Percentiles rank a stretch among this genome's conserved stretches.
Conservation (phyloP, 2,797 vertebrate genomes). For the Paguma larvata region DNA sequence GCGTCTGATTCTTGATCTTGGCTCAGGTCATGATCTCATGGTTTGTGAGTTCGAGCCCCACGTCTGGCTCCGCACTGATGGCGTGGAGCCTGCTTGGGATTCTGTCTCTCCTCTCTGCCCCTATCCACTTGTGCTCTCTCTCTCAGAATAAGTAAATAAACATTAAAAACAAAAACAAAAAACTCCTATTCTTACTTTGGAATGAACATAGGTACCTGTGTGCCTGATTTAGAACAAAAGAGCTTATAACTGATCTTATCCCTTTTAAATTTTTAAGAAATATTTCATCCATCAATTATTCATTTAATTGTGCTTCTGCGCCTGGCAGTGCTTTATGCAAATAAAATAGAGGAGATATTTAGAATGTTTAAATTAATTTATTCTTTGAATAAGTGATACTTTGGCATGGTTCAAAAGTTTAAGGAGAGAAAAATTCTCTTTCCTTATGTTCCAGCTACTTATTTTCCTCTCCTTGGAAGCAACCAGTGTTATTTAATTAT, state of each 20-base stretch:
- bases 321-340: background rate
- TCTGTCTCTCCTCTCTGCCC: too few relatives aligned
- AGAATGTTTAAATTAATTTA: background rate
- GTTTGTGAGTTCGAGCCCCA: too few relatives aligned
- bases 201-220: background rate
- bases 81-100: too few relatives aligned
- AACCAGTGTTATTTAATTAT: background rate
- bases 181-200: background rate
- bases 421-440: background rate
- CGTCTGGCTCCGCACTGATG: too few relatives aligned
- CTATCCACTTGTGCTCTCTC: too few relatives aligned
- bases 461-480: background rate
- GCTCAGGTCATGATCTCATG: too few relatives aligned
- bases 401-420: background rate
- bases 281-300: background rate
- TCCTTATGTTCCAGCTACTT: background rate
- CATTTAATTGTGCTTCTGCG: background rate
- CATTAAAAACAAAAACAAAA: too few relatives aligned
- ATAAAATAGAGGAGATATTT: background rate
- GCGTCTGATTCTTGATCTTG: too few relatives aligned
- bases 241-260: background rate
- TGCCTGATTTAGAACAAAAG: background rate
- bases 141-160: too few relatives aligned
- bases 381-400: background rate
- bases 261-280: background rate